A percentile compares a stretch with the other conserved stretches of the same genome.
These are phyloP conservation scores for Atta cephalotes DNA, from an alignment of 1,140 invertebrate genomes.

Conservation along the genomic window DNA sequence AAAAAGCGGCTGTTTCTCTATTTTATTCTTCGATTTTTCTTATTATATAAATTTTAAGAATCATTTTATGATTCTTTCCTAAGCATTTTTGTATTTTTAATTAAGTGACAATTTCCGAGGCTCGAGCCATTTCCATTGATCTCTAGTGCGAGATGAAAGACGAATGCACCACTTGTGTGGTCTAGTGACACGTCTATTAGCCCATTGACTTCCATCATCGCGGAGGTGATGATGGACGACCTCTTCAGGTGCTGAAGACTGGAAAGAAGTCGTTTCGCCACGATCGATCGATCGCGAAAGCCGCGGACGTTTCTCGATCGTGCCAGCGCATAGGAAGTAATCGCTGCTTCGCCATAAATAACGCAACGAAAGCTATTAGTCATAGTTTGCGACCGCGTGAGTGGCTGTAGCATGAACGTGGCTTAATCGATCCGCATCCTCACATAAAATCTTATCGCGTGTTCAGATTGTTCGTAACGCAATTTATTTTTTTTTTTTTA, in stretches of 20 bases:
- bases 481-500: background rate
- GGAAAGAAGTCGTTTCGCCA: constrained; percentile 63
- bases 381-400: constrained; percentile 56
- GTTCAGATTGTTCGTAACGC: constrained; percentile 19
- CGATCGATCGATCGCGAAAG: constrained; percentile 64
- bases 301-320: constrained; percentile 55
- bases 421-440: constrained; percentile 64
- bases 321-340: constrained; percentile 64
- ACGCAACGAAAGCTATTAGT: constrained; percentile 69
- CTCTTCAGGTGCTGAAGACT: constrained; percentile 53
- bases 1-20: background rate
- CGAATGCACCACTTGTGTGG: constrained; percentile 54
- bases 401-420: constrained; percentile 23
- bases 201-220: constrained; percentile 58
- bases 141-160: constrained; percentile 9
- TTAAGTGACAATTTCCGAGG: background rate
- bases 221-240: constrained; percentile 57
- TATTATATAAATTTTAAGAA: background rate
- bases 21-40: background rate
- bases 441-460: constrained; percentile 47
- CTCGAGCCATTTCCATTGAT: background rate
- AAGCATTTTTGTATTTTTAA: no score
- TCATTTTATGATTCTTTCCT: background rate
- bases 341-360: constrained; percentile 65
- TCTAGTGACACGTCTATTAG: constrained; percentile 59